Percentiles rank a stretch among this genome's conserved stretches.
These are phyloP conservation scores for Acrobasis suavella DNA, from an alignment of 2,888 invertebrate species.

Conservation along the genomic window DNA sequence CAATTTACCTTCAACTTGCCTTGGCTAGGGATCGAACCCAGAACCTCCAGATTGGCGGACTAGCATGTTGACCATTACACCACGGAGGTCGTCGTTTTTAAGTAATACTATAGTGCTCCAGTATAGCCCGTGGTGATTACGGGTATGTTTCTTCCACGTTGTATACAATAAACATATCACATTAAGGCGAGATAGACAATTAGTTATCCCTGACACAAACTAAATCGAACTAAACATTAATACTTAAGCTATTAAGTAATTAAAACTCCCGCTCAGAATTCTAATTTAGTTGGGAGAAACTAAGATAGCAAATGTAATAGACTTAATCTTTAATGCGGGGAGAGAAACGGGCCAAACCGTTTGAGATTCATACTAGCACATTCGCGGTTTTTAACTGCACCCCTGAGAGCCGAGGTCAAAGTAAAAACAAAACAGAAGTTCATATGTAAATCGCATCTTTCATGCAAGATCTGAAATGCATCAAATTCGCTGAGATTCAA, in stretches of 20 bases:
- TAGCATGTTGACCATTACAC: too few relatives aligned
- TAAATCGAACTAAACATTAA: constrained; percentile 7
- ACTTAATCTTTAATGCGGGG: constrained; percentile 14
- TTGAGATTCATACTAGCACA: constrained; percentile 45
- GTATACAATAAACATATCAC: neutral
- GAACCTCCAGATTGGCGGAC: too few relatives aligned
- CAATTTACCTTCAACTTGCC: too few relatives aligned
- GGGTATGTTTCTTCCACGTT: too few relatives aligned
- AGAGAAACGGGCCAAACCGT: constrained; percentile 27
- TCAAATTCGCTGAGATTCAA: too few relatives aligned
- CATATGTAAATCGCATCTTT: too few relatives aligned
- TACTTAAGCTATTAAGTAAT: constrained; percentile 12
- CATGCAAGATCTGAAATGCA: too few relatives aligned
- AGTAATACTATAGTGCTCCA: too few relatives aligned
- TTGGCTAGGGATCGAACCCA: too few relatives aligned
- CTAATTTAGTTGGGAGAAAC: constrained; percentile 11
- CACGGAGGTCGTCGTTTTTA: too few relatives aligned
- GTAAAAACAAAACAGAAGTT: neutral
- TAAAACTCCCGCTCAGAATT: constrained; percentile 10
- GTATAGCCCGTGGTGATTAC: too few relatives aligned
- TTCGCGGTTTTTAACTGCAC: constrained; percentile 38
- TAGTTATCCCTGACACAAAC: constrained; percentile 3
- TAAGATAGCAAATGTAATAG: constrained; percentile 18
- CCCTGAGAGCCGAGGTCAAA: constrained; percentile 26
- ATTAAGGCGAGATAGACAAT: neutral